These are phyloP conservation scores for Lepidurus couesii DNA, from an alignment of 1,140 invertebrate species.

Conservation along the genomic window DNA sequence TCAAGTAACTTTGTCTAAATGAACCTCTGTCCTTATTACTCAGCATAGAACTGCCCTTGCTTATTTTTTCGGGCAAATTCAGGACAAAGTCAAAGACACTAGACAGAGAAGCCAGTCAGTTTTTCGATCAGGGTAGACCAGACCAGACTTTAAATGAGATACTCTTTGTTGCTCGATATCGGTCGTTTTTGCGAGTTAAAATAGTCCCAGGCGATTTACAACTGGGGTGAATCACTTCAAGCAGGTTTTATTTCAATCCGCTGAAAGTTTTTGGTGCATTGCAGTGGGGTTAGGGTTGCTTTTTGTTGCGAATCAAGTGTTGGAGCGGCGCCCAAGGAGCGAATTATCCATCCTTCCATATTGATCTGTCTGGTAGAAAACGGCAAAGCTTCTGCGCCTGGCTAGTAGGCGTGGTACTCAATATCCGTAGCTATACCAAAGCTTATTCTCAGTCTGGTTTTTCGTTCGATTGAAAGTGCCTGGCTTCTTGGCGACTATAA, in stretches of 20 bases:
- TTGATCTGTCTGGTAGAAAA: neutral
- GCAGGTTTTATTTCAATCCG: neutral
- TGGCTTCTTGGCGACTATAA: neutral
- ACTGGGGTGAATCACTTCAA: neutral
- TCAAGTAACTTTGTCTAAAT: too few species aligned
- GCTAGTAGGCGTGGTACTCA: neutral
- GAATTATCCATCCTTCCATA: neutral
- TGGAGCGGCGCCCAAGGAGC: neutral
- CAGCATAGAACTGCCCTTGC: too few species aligned
- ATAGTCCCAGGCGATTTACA: neutral
- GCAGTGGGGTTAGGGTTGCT: neutral
- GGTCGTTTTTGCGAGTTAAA: neutral
- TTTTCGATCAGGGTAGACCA: too few species aligned
- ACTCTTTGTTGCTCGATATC: neutral
- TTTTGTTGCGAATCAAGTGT: neutral
- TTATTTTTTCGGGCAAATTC: too few species aligned
- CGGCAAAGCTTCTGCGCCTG: neutral
- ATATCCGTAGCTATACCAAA: neutral
- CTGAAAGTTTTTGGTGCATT: slow-evolving; percentile 1
- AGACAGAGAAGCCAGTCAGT: too few species aligned
- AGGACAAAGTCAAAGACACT: too few species aligned
- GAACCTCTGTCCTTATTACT: too few species aligned
- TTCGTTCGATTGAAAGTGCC: neutral
- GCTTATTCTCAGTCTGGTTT: slow-evolving; percentile 1
- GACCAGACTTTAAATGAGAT: too few species aligned